These are phyloP conservation scores for Chondrilla cf. caribensis DNA, from an alignment of 37 sponge, comb jelly and placozoan species.

Conservation along the genomic window DNA sequence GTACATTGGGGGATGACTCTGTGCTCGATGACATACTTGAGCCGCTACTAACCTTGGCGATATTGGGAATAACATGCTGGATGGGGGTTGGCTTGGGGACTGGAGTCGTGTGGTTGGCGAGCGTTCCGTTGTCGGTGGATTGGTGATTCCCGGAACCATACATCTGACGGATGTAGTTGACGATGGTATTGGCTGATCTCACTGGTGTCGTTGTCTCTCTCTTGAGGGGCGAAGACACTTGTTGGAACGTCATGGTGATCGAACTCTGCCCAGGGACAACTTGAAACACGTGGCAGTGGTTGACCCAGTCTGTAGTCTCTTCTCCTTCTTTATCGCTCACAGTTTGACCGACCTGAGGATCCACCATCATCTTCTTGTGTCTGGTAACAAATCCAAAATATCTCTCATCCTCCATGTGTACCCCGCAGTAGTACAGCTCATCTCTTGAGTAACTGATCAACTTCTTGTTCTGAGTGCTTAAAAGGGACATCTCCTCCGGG, in stretches of 20 bases:
- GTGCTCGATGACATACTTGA: not conserved
- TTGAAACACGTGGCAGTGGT: conserved; percentile 67
- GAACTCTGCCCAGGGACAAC: conserved; percentile 27
- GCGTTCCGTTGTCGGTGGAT: not conserved
- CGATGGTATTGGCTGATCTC: conserved; percentile 38
- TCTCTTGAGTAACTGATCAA: conserved; percentile 47
- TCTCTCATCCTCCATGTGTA: conserved; percentile 64
- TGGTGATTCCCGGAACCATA: not conserved
- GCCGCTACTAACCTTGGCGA: not conserved
- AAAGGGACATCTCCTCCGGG: conserved; percentile 31
- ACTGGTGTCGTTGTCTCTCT: not conserved
- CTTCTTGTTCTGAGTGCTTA: conserved; percentile 22
- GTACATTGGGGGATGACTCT: not conserved
- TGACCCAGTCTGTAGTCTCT: not conserved
- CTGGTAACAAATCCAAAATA: conserved; percentile 71
- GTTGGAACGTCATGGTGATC: conserved; percentile 28
- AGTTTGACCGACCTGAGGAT: conserved; percentile 35
- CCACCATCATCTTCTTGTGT: conserved; percentile 26
- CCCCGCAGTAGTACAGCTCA: conserved; percentile 67
- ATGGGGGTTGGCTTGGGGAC: not conserved
- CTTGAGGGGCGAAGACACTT: conserved; percentile 31
- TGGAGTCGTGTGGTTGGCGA: not conserved
- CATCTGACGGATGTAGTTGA: conserved; percentile 51
- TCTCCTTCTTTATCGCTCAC: not conserved
- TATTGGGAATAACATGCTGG: not conserved